phyloP scores from a whole-genome alignment of 2,888 invertebrate genomes.

The Hypomecis punctinalis region DNA sequence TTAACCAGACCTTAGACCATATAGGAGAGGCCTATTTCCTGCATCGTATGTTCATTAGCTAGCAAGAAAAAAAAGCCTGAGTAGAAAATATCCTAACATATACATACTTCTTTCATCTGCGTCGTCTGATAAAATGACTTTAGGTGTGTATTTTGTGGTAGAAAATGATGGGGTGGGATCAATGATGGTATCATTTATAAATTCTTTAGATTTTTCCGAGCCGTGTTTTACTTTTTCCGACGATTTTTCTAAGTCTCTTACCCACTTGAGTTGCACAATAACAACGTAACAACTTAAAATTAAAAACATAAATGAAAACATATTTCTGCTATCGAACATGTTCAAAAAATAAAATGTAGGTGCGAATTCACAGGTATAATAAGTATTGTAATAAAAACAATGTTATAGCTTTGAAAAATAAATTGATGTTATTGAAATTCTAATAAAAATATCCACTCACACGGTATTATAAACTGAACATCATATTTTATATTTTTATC shows the following conservation, averaged over 20 bases:
- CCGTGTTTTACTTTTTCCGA: neutral
- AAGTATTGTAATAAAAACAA: constrained; percentile 6
- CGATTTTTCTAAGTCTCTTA: neutral
- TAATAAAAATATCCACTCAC: neutral
- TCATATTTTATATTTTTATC: neutral
- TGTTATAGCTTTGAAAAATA: constrained; percentile 4
- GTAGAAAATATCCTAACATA: too few species aligned
- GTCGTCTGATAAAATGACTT: too few species aligned
- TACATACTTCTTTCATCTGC: too few species aligned
- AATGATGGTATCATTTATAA: neutral
- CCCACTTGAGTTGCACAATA: neutral
- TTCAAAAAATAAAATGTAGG: neutral
- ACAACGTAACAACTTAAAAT: constrained; percentile 12
- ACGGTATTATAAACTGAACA: neutral
- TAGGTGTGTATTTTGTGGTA: too few species aligned
- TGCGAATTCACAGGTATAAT: neutral
- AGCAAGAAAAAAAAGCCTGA: too few species aligned
- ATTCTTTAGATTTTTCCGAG: neutral
- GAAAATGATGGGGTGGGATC: too few species aligned
- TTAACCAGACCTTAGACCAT: too few species aligned
- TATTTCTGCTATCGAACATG: neutral
- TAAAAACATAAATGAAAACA: constrained; percentile 10
- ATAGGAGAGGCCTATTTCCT: too few species aligned
- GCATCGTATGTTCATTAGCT: too few species aligned
- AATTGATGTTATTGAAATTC: constrained; percentile 1